These are phyloP conservation scores for Cuniculus paca DNA, from an alignment of 2,797 vertebrate genomes.

Conservation along the genomic window DNA sequence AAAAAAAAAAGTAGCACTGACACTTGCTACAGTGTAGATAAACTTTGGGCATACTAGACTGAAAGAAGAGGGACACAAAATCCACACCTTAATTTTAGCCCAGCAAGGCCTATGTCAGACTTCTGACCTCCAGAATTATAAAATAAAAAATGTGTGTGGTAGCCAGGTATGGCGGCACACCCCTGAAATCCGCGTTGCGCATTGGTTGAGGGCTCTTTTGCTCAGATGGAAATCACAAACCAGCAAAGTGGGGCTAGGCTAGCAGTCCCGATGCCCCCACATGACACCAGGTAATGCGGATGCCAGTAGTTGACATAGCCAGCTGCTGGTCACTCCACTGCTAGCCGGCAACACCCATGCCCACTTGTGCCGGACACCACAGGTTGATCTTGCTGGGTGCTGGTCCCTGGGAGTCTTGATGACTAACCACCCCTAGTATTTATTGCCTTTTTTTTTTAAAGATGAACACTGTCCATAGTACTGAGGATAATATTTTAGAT, in stretches of 20 bases:
- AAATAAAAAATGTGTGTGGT: background rate
- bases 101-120: background rate
- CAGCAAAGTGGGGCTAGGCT: background rate
- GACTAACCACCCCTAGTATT: background rate
- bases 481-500: background rate
- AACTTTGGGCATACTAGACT: background rate
- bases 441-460: background rate
- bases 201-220: background rate
- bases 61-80: background rate
- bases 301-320: background rate
- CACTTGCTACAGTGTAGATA: background rate
- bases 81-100: background rate
- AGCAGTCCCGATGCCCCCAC: background rate
- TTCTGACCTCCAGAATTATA: background rate
- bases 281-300: background rate
- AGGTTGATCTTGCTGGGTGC: background rate
- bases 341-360: background rate
- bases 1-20: background rate
- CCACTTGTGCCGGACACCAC: background rate
- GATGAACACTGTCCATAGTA: background rate
- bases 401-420: background rate
- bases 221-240: background rate
- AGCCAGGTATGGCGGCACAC: background rate
- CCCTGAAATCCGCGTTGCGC: background rate
- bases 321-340: background rate